Base-by-base conservation (phyloP, 37 sponge, comb jelly and placozoan genomes). In the Halichondria panicea region DNA sequence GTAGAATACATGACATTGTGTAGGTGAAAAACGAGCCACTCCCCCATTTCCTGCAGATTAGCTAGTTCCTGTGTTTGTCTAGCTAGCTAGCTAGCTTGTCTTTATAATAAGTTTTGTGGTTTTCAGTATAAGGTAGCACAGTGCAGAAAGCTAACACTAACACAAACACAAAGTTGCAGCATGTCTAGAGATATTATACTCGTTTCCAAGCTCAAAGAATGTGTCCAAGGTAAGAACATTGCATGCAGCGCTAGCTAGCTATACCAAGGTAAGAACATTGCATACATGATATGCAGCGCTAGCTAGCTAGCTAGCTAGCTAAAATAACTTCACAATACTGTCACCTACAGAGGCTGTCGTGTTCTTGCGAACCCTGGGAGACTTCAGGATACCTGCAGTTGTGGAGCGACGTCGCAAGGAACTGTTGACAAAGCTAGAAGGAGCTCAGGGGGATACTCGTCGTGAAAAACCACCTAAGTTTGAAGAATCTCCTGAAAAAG, bases 321-420 rank as follows among this genome's bases (percentile, higher is more conserved):
- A 48, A 18, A 11, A 48, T 15, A 48, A 11, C 52, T 48, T 48
- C 52, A 48, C 15, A 15, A 48, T 48, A 48, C 52, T 18, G 15
- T 3, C 19, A 21, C 15, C 7, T 56, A 5, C 68, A 86, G 87
- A 86, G 41, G 52, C 75, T 4, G 41, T 86, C 22, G 87, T 86
- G 22, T 86, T 79, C 54, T 60, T 86, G 61, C 66, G 80, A 0
- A 74, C 60, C 53, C 75, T 86, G 45, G 87, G 79, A 21, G 65
- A 69, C 31, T 68, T 63, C 62, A 86, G 74, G 57, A 76, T 86
- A 1, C 75, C 87, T 12, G 75, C 87, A n/a, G 75, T 86, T 25
- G 46, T 79, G 18, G 87, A 86, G 74, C 34, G 74, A 3, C 66
- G 74, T 35, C 66, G 87, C 32, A 66, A 74, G 50, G 73, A 72